Evolutionary conservation across 2,888 invertebrate species (phyloP), one percentile per base, ranked within the genome.

Genomic region (Luperina testacea): DNA sequence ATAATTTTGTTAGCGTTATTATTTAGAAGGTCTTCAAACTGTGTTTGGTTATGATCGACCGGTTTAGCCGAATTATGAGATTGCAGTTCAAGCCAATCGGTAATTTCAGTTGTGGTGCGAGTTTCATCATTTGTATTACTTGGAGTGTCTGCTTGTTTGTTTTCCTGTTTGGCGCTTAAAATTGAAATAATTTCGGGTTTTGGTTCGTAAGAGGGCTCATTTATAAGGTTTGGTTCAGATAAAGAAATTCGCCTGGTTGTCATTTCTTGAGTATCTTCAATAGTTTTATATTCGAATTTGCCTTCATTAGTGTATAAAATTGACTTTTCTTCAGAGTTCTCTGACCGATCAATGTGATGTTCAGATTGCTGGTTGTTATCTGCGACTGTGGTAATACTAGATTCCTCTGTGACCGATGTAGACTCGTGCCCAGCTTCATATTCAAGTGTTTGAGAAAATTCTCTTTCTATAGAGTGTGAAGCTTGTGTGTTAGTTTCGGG

Each of bases 141-240:
- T 38, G 2, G 42, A 61, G 45, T 64, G n/a, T 59, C 32, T 61
- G 81, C 75, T 13, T 78, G 51, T 2, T 85, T 61, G 17, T 79
- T 74, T n/a, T 82, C 78, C 48, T 88, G 84, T 45, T 87, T 89
- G 57, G 86, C 88, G 82, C 86, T 91, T 79, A 92, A 87, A 77
- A 93, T 92, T 67, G 94, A 92, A 86, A 93, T 91, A 51, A 94
- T 91, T 83, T 94, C 93, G 4, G 94, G 92, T 84, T 92, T 93
- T 2, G 92, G 88, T 87, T 93, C 93, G 78, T 93, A 92, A n/a
- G 94, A 92, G 27, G 93, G 90, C 64, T 93, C 93, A 79, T 92
- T 92, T 74, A 92, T 92, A 59, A 91, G 86, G 77, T 93, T 92
- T 71, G 92, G 90, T 81, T 94, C 93, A 5, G 92, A 92, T 82